These are phyloP conservation scores for Parapristionchus giblindavisi DNA, from an alignment of 2,888 invertebrate species.

Conservation along the genomic window DNA sequence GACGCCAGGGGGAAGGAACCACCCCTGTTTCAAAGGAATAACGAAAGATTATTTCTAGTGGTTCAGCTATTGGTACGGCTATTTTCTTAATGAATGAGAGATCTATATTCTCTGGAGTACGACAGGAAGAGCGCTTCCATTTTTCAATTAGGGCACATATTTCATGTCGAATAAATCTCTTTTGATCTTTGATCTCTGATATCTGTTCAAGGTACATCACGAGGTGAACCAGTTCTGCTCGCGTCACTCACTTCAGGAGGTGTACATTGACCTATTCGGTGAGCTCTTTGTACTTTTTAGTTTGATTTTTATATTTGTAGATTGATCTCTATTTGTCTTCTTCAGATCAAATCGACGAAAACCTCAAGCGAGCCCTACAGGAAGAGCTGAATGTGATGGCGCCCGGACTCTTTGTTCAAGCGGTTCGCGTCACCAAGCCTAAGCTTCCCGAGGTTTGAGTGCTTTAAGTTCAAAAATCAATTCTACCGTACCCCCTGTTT, in stretches of 20 bases:
- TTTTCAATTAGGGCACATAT: no score
- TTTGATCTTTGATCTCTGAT: not conserved
- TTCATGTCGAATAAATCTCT: no score
- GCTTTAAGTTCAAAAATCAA: not conserved
- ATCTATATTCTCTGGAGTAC: no score
- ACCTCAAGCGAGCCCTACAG: constrained; percentile 84
- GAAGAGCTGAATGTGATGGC: constrained; percentile 84
- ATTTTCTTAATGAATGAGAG: no score
- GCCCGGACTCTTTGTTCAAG: constrained; percentile 83
- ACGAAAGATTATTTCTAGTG: no score
- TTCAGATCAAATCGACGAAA: constrained; percentile 87
- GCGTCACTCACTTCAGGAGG: constrained; percentile 86
- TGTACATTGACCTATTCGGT: constrained; percentile 86
- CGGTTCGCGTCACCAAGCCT: constrained; percentile 88
- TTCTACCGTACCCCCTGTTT: not conserved
- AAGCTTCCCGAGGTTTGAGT: constrained; percentile 81
- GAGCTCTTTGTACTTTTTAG: constrained; percentile 52
- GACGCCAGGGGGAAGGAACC: no score
- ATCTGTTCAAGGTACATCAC: constrained; percentile 73
- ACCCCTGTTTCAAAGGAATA: no score
- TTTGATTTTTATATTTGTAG: no score
- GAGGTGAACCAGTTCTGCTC: constrained; percentile 92
- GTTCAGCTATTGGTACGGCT: no score
- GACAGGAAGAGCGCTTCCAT: no score
- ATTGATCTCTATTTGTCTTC: not conserved